Base-by-base conservation (phyloP, 2,797 vertebrate species). In the Halcyon leucocephala region DNA sequence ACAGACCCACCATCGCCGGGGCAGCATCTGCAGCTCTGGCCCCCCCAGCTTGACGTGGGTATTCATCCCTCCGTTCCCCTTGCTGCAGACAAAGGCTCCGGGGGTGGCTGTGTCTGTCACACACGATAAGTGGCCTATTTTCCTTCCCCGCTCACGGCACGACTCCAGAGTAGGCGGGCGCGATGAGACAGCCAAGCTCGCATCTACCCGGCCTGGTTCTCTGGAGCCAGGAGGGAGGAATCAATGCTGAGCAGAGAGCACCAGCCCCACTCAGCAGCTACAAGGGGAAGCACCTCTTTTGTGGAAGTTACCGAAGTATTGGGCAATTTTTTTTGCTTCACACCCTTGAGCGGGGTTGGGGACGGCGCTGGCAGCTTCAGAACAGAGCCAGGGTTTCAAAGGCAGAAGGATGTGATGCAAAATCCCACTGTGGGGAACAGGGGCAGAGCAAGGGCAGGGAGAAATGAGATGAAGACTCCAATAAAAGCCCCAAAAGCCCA, bases 71-170 rank as follows among this genome's bases (percentile, higher is more conserved):
- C 5, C 31, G 2, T 20, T 7, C 64, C 67, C 44, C 1, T 7
- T 4, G 8, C 2, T 13, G 3, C 88, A 90, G 14, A 81, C 37
- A 44, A 65, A 67, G 54, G 61, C 86, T 83, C 39, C 0, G 28
- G 89, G 82, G 95, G 73, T 33, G 92, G 77, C 89, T 79, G 83
- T 49, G 89, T 7, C 83, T 90, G 91, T 89, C 81, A 3, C 83
- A 61, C 57, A 10, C 28, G 0, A 10, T 5, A 12, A 71, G 35
- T 46, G 82, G 16, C 94, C 91, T 37, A 1, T 82, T 94, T 80
- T 70, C 93, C 73, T 49, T 67, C 33, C 39, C 48, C 2, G 12
- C 22, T 44, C 46, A 4, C 14, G 2, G 62, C 82, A 62, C 9
- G 12, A 58, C 51, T 60, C 82, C 76, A 57, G 80, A 18, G 77